phyloP scores from a whole-genome alignment of 2,113 vertebrate species.

The Chaetorhynchus papuensis region DNA sequence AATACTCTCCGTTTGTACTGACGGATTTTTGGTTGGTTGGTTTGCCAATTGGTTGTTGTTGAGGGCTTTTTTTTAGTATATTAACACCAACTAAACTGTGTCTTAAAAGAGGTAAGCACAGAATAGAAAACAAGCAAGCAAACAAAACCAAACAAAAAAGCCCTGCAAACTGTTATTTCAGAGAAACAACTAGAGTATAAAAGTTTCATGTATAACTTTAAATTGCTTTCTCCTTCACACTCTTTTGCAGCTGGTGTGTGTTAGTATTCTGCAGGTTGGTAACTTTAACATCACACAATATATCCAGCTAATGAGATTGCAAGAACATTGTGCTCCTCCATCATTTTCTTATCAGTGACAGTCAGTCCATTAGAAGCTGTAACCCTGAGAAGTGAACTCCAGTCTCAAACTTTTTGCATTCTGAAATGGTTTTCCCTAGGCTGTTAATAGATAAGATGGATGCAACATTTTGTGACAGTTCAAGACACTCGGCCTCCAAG shows the following conservation, averaged over 20 bases:
- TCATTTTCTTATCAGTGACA: slow-evolving; percentile 77
- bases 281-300: slow-evolving; percentile 59
- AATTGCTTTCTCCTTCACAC: slow-evolving; percentile 37
- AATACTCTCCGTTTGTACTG: not conserved
- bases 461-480: slow-evolving; percentile 49
- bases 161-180: not conserved
- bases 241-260: not conserved
- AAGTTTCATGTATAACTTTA: slow-evolving; percentile 47
- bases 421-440: slow-evolving; percentile 51
- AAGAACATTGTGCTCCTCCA: slow-evolving; percentile 59
- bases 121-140: not conserved
- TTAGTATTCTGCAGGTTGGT: slow-evolving; percentile 55
- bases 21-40: not conserved
- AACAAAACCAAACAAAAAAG: not conserved
- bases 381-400: slow-evolving; percentile 65
- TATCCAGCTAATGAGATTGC: slow-evolving; percentile 71
- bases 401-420: slow-evolving; percentile 65
- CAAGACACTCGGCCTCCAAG: slow-evolving; percentile 21
- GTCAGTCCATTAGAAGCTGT: slow-evolving; percentile 69
- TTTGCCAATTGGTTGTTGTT: not conserved
- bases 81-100: not conserved
- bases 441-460: slow-evolving; percentile 68
- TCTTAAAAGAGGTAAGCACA: not conserved
- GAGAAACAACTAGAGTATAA: not conserved
- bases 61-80: not conserved